Evolutionary conservation across 2,888 invertebrate species (phyloP), one percentile per base, ranked within the genome.

Genomic region (Dascillus cervinus): DNA sequence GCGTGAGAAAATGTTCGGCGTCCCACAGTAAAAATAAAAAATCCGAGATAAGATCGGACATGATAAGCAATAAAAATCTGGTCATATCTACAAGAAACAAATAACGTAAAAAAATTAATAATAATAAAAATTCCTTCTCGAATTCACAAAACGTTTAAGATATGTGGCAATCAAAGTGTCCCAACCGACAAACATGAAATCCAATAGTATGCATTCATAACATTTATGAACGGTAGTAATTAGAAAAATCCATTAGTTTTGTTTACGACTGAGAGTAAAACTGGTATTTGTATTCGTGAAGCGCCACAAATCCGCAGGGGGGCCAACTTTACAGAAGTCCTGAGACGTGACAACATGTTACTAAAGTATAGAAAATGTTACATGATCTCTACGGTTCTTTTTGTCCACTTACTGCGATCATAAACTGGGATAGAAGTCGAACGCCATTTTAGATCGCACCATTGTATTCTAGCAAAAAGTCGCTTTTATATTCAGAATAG

Each of bases 321-420:
- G 48, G 47, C 47, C 41, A 44, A 44, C 44, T 44, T 42, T 43
- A 56, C 56, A 55, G 58, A 55, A 59, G 58, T 58, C 52, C 53
- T 48, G 40, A 50, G 53, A 59, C 59, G 58, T 59, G 60, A 60
- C 53, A 55, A 60, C 58, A 57, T 52, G 56, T 55, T 49, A 58
- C 52, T 58, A 56, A 58, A 60, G 55, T 56, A 54, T 52, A 41
- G 48, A 54, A 56, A 52, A 50, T 53, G 47, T 49, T 39, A 41
- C 43, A n/a, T n/a, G n/a, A n/a, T n/a, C n/a, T n/a, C n/a, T n/a
- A n/a, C n/a, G n/a, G n/a, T n/a, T n/a, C n/a, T n/a, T n/a, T n/a
- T n/a, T n/a, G n/a, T n/a, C n/a, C n/a, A n/a, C n/a, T n/a, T n/a
- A n/a, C n/a, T n/a, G n/a, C n/a, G n/a, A n/a, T n/a, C n/a, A n/a